These are phyloP conservation scores for Adelosebastes latens DNA, from an alignment of 2,797 vertebrate species.

Conservation along the genomic window DNA sequence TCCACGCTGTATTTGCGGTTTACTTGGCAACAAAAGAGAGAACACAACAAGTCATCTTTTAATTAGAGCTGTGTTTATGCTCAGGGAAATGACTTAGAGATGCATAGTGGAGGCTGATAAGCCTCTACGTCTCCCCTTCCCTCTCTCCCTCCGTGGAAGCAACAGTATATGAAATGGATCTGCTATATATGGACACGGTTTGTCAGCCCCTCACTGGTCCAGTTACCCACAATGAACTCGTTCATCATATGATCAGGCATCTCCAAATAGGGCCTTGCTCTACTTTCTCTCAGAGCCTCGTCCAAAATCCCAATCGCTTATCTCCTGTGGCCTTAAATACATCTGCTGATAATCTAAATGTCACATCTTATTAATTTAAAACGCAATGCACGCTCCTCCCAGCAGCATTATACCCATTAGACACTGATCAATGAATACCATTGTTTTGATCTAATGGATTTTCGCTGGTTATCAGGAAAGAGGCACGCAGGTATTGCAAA, in stretches of 20 bases:
- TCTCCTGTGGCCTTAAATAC: slow-evolving; percentile 65
- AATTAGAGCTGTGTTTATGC: slow-evolving; percentile 74
- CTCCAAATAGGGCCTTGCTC: slow-evolving; percentile 64
- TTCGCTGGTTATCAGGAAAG: slow-evolving; percentile 38
- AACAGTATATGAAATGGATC: slow-evolving; percentile 49
- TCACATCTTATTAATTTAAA: slow-evolving; percentile 70
- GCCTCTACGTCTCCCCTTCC: slow-evolving; percentile 18
- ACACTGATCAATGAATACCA: slow-evolving; percentile 62
- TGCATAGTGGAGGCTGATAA: slow-evolving; percentile 50
- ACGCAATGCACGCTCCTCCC: slow-evolving; percentile 44
- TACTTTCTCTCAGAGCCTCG: slow-evolving; percentile 56
- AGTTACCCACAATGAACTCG: slow-evolving; percentile 58
- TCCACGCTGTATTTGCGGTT: slow-evolving; percentile 68
- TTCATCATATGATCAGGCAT: slow-evolving; percentile 59
- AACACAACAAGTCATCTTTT: slow-evolving; percentile 75
- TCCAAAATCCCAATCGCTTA: slow-evolving; percentile 68
- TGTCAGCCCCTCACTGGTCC: slow-evolving; percentile 30
- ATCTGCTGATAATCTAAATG: slow-evolving; percentile 75
- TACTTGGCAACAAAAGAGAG: slow-evolving; percentile 71
- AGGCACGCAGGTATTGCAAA: neutral
- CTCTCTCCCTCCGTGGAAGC: slow-evolving; percentile 16
- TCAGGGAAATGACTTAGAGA: slow-evolving; percentile 68
- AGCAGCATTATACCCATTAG: slow-evolving; percentile 62
- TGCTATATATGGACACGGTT: slow-evolving; percentile 65
- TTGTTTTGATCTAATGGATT: slow-evolving; percentile 64